These are phyloP conservation scores for Ennomos erosarius DNA, from an alignment of 2,888 invertebrate species.

Conservation along the genomic window DNA sequence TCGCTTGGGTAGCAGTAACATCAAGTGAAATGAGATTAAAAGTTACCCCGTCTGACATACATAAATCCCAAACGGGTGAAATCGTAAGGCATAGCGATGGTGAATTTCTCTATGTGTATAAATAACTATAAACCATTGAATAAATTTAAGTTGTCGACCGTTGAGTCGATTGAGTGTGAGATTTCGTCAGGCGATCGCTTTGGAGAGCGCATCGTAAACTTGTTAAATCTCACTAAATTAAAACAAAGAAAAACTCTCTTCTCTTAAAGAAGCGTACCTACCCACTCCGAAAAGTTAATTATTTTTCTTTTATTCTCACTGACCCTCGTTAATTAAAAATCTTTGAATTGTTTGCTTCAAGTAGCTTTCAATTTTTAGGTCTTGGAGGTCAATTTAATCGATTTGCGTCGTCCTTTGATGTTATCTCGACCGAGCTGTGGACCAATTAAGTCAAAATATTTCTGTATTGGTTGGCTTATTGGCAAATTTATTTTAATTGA, in stretches of 20 bases:
- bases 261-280: slow-evolving; percentile 2
- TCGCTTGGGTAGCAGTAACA: no score
- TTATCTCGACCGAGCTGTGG: slow-evolving; percentile 9
- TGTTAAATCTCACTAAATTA: slow-evolving; percentile 24
- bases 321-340: slow-evolving; percentile 38
- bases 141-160: no score
- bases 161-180: no score
- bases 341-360: slow-evolving; percentile 26
- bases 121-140: no score
- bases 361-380: slow-evolving; percentile 38
- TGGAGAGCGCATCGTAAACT: slow-evolving; percentile 32
- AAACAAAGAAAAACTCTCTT: neutral
- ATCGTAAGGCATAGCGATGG: no score
- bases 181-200: slow-evolving; percentile 5
- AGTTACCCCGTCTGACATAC: no score
- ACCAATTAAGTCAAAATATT: slow-evolving; percentile 9
- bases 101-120: no score
- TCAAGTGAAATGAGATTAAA: no score
- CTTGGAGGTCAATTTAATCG: slow-evolving; percentile 31
- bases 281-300: slow-evolving; percentile 28
- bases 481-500: neutral
- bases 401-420: slow-evolving; percentile 34
- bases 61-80: no score
- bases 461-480: slow-evolving; percentile 7
- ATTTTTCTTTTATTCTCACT: slow-evolving; percentile 24